Percentiles rank a stretch among this genome's conserved stretches.
Evolutionary conservation across 2,113 vertebrate species (phyloP).

Genomic region (Eleginops maclovinus): DNA sequence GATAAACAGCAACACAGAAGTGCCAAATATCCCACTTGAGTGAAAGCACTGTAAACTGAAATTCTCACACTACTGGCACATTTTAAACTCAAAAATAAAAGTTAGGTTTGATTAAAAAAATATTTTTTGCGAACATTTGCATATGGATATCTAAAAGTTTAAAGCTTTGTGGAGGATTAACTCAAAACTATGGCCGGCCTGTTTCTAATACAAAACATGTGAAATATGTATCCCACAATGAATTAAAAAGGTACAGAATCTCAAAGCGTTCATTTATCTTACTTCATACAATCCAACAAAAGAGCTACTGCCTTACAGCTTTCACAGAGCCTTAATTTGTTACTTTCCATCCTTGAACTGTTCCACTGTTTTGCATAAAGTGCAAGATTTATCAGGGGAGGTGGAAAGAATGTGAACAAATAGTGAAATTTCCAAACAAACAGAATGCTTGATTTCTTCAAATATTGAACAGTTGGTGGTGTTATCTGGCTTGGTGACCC

Average conservation of each 20-base stretch:
- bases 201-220: slow-evolving; percentile 21
- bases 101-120: slow-evolving; percentile 6
- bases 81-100: slow-evolving; percentile 34
- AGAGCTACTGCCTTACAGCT: slow-evolving; percentile 41
- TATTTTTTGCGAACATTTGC: background rate
- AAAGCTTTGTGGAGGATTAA: slow-evolving; percentile 8
- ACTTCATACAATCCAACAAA: slow-evolving; percentile 29
- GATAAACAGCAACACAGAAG: slow-evolving; percentile 39
- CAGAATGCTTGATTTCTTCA: slow-evolving; percentile 79
- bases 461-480: slow-evolving; percentile 83
- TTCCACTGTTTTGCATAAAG: slow-evolving; percentile 67
- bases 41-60: slow-evolving; percentile 17
- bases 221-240: slow-evolving; percentile 23
- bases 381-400: slow-evolving; percentile 63
- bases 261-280: slow-evolving; percentile 41
- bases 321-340: slow-evolving; percentile 49
- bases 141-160: background rate
- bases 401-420: slow-evolving; percentile 62
- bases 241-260: slow-evolving; percentile 18
- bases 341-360: slow-evolving; percentile 64
- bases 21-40: slow-evolving; percentile 45
- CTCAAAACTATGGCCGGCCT: slow-evolving; percentile 2
- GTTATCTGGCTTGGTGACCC: slow-evolving; percentile 80
- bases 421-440: slow-evolving; percentile 69
- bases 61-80: slow-evolving; percentile 8